Conservation (phyloP, 2,113 vertebrate species). For the Carettochelys insculpta region DNA sequence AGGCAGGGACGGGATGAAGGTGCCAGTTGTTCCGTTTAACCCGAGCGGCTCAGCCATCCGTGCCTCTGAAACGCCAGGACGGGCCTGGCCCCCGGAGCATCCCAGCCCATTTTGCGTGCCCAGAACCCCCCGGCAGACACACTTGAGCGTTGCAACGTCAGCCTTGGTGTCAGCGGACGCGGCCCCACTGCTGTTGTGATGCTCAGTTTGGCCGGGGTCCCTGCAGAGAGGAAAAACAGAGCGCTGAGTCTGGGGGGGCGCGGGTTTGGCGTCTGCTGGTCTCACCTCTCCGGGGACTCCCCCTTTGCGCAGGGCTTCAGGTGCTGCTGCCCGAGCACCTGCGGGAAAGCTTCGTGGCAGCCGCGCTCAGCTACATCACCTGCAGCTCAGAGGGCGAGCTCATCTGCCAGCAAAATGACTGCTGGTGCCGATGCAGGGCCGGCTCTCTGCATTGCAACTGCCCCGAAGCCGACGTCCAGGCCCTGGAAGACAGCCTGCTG, state of each 20-base stretch:
- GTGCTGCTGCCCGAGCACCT: constrained; percentile 91
- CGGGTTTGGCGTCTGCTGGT: not conserved
- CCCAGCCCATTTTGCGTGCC: not conserved
- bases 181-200: not conserved
- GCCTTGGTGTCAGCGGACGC: not conserved
- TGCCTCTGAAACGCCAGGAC: not conserved
- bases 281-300: not conserved
- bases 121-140: no score
- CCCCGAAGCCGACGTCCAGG: constrained; percentile 90
- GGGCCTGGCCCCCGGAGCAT: not conserved
- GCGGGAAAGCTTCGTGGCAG: constrained; percentile 89
- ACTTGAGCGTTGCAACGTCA: no score
- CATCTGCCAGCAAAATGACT: constrained; percentile 90
- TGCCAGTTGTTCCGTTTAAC: not conserved
- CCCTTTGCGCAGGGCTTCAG: constrained; percentile 85
- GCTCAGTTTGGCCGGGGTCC: not conserved
- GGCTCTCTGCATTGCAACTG: constrained; percentile 94
- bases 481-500: constrained; percentile 90
- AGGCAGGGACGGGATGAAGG: not conserved
- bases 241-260: not conserved
- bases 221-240: not conserved
- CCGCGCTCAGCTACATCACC: constrained; percentile 95
- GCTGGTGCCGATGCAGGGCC: constrained; percentile 90
- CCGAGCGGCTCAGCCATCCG: not conserved
- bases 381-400: constrained; percentile 94